Evolutionary conservation across 1,140 invertebrate species (phyloP).

Genomic region (Drosophila repleta): DNA sequence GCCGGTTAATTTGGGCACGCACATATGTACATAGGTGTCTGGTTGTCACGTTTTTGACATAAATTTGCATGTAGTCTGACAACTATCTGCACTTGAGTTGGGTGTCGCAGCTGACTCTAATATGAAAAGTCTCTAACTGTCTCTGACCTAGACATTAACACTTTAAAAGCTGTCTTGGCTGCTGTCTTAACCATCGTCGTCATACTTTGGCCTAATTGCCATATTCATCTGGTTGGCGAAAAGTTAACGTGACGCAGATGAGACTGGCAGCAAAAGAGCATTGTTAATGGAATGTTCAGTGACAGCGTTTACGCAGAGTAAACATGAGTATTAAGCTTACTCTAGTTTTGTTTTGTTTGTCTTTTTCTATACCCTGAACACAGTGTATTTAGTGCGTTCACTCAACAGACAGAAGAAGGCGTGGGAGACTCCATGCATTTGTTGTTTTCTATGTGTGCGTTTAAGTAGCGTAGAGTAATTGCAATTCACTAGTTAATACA

Average conservation of each 20-base stretch:
- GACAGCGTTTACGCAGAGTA: conserved; percentile 24
- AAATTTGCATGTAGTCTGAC: conserved; percentile 52
- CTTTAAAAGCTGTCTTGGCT: conserved; percentile 14
- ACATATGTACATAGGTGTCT: conserved; percentile 4
- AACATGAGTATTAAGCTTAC: conserved; percentile 21
- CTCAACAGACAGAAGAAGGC: no score
- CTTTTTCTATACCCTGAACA: no score
- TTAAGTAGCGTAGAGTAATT: no score
- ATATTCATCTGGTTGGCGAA: conserved; percentile 36
- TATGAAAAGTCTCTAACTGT: conserved; percentile 1
- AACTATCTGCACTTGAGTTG: conserved; percentile 2
- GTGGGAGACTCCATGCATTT: no score
- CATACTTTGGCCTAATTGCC: conserved; percentile 51
- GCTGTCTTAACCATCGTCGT: not conserved
- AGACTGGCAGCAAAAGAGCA: conserved; percentile 31
- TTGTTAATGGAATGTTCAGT: conserved; percentile 41
- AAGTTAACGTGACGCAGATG: conserved; percentile 45
- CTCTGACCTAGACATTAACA: conserved; percentile 4
- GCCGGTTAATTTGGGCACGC: conserved; percentile 10
- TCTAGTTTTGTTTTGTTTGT: no score
- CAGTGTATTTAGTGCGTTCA: no score
- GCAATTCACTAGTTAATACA: no score
- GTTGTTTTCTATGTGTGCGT: no score
- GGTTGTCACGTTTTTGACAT: conserved; percentile 40
- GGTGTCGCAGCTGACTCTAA: not conserved